Base-by-base conservation (phyloP, 2,888 invertebrate species). In the Hedya salicella region DNA sequence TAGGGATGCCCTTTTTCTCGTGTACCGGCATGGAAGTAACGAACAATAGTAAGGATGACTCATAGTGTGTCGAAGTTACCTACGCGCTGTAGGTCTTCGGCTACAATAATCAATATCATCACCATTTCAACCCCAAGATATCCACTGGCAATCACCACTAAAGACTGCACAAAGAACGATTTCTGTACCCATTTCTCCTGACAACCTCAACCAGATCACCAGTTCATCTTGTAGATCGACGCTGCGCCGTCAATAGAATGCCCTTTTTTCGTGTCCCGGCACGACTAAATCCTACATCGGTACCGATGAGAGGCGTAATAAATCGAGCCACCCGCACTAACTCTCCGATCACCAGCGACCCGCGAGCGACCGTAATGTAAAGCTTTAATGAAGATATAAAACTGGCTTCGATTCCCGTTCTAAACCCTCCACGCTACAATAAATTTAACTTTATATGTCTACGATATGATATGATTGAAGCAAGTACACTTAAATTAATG, bases 301-400 rank as follows among this genome's bases (percentile, higher is more conserved):
- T 79, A 81, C 78, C 78, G 78, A 79, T 78, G 76, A 72, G 73
- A 73, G 65, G 71, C 66, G 76, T 76, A 75, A 83, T 87, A 87
- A 87, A 86, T 85, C 78, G 76, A 70, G 71, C 69, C 71, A 74
- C 78, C 80, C 72, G 77, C 79, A 80, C 82, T 86, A 83, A 85
- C 85, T 87, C 82, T 83, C 80, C 87, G 85, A 87, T 87, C 79
- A 82, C 81, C 74, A 79, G 72, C 80, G 82, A 83, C 80, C 85
- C 87, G 83, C 75, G 78, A 78, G 57, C 19, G 57, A 75, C 78
- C 77, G 73, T 79, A 80, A 80, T 80, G 81, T 79, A 76, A 75
- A 73, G 73, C 78, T 78, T 78, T 82, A 78, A 78, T 74, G 74
- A 74, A 75, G 71, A 74, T 75, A 75, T 73, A 75, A 73, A 75